phyloP scores from a whole-genome alignment of 2,888 invertebrate species.

The Drosophila meridiana region DNA sequence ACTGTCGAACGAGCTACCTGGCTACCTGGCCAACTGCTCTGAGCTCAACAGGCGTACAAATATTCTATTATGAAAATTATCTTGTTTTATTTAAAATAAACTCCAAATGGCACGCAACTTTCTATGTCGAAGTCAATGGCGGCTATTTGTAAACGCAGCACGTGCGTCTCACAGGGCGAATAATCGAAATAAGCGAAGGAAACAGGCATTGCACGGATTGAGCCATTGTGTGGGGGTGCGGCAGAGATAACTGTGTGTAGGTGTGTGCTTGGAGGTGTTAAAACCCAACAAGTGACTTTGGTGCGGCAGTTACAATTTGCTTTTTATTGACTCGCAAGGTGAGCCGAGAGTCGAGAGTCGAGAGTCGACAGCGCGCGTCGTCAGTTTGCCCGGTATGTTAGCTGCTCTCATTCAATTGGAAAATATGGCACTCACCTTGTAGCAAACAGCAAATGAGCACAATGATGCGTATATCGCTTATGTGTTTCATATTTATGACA shows the following conservation, averaged over 20 bases:
- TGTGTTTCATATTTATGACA: conserved; percentile 84
- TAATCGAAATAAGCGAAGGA: conserved; percentile 64
- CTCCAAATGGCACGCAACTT: conserved; percentile 36
- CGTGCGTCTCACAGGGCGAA: conserved; percentile 54
- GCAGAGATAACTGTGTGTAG: conserved; percentile 14
- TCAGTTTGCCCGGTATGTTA: background rate
- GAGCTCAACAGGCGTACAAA: conserved; percentile 35
- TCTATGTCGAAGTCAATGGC: conserved; percentile 1
- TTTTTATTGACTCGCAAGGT: conserved; percentile 74
- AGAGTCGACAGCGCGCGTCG: conserved; percentile 12
- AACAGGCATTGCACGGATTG: conserved; percentile 20
- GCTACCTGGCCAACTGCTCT: conserved; percentile 2
- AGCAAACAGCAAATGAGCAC: conserved; percentile 82
- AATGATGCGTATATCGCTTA: conserved; percentile 82
- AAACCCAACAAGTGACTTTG: conserved; percentile 76
- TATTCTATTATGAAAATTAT: conserved; percentile 63
- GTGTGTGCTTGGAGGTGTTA: conserved; percentile 62
- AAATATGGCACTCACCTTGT: conserved; percentile 76
- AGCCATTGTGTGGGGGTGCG: background rate
- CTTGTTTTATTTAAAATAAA: conserved; percentile 65
- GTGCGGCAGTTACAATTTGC: conserved; percentile 76
- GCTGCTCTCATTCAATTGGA: conserved; percentile 11
- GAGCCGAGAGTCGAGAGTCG: conserved; percentile 19
- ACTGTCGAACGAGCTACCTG: background rate
- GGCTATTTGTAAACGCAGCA: conserved; percentile 68